Evolutionary conservation across 2,797 vertebrate genomes (phyloP), one percentile per base, ranked within the genome.

Genomic region (Squalus acanthias): DNA sequence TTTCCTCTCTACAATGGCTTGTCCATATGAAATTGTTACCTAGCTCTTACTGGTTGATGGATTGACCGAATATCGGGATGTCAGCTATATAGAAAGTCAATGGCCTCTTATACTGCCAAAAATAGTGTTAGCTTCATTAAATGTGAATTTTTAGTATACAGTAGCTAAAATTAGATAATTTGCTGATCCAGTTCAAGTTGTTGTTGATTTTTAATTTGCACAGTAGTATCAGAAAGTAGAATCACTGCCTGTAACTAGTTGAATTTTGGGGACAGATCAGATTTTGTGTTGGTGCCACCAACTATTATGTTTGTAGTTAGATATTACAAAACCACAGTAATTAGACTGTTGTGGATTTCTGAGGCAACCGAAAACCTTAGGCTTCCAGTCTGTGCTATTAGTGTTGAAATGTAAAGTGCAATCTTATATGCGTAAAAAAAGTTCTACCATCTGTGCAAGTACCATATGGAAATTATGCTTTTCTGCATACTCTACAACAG

Each of bases 171-270:
- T 99, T 99, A 99, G 99, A 99, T 98, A 99, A 98, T 99, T 99
- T 99, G 99, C 99, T 99, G 99, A 98, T 99, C 99, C 99, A 99
- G 98, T 99, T 99, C 98, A 99, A 99, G 98, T 99, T 99, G 99
- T 99, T 99, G 99, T 98, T 99, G 98, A 99, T 98, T 99, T 99
- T 98, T 99, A 98, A 99, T 99, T 99, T 99, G 99, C 99, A 99
- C 99, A 99, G 98, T 99, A 99, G 99, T 98, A 98, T 99, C 98
- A 99, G 98, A 99, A 98, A 98, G 98, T 98, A 98, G 98, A 98
- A 98, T 99, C 99, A 99, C 99, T 99, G 99, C 99, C 99, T 99
- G 99, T 99, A 99, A 98, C 99, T 99, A 98, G 98, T 98, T 98
- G 98, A 98, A 98, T 98, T 98, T 98, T 98, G 98, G 98, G 98